Evolutionary conservation across 2,797 vertebrate species (phyloP), one percentile per base, ranked within the genome.

Genomic region (Sebastes elongatus): DNA sequence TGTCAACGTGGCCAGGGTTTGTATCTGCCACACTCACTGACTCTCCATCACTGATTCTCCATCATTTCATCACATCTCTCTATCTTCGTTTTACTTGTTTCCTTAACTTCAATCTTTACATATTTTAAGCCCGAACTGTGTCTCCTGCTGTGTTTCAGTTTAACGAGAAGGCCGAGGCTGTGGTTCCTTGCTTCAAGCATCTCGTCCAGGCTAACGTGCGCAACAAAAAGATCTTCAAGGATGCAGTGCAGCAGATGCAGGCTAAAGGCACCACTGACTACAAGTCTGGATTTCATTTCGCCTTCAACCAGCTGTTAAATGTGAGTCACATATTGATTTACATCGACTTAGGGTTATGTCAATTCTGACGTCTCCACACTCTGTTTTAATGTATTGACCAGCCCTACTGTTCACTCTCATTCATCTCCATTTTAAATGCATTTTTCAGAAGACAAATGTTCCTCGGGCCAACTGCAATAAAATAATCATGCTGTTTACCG

Each of bases 401-500:
- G 32, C n/a, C 25, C 9, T 20, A 1, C 56, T 66, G 33, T 59
- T 82, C 11, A 8, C 30, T 65, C 35, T 76, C n/a, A 59, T 65
- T 30, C 2, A 10, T 76, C n/a, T 42, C 25, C 16, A 14, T 30
- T 63, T 66, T 27, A 23, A 76, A 76, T 78, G 25, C 65, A 8
- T 74, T 85, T 84, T 83, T 69, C 88, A 89, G 62, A 96, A 99
- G 94, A 97, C 97, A 84, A 98, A 98, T 84, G 97, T 99, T 87
- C 98, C 97, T 0, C 96, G 99, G 59, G 98, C 99, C 62, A 97
- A 99, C 95, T 99, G 99, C 94, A 99, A 99, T 92, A 99, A 99
- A 95, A 98, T 99, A 94, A 99, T 99, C 89, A 99, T 99, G 99
- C 96, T 99, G 94, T 99, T 99, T 92, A 99, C 99, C 1, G 99